Evolutionary conservation across 2,888 invertebrate genomes (phyloP), one percentile per base, ranked within the genome.

Genomic region (Hofmannophila pseudospretella): DNA sequence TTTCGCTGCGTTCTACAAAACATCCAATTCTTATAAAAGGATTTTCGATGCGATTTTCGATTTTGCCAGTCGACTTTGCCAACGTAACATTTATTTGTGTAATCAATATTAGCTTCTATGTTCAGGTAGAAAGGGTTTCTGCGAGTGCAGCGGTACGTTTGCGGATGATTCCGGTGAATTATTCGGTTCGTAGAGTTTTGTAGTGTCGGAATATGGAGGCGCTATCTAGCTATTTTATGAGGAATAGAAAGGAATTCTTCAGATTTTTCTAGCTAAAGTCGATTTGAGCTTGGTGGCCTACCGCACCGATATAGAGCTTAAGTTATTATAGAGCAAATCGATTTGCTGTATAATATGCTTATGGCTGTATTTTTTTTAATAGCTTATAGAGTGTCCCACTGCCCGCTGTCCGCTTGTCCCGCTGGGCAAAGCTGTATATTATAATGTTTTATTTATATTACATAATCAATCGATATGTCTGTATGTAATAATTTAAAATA

Each of bases 191-290:
- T 49, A 54, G 70, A 48, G 42, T 59, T 58, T 42, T 53, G 53
- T 64, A 64, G 65, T 49, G 36, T 45, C 55, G 49, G 42, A 50
- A 51, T n/a, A n/a, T n/a, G n/a, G n/a, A n/a, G n/a, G 57, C 58
- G 58, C 56, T 59, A 55, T 48, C 53, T 44, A 51, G 56, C 55
- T 68, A 67, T 66, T 72, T 73, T 72, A 70, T 67, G 70, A 68
- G 57, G 54, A 46, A 52, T 52, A 52, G 58, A 51, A 52, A 43
- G 60, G 54, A 63, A 69, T 68, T 69, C 66, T 60, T 67, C 59
- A 49, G 27, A 27, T 27, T 11, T 20, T 20, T 20, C 8, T 8
- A 20, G 8, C 20, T 20, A 8, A 20, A 20, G 8, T 8, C 5
- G 20, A 7, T 20, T 20, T 20, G 7, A 20, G 8, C 8, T 20